Base-by-base conservation (phyloP, 2,888 invertebrate species). In the Drosophila kanekoi region DNA sequence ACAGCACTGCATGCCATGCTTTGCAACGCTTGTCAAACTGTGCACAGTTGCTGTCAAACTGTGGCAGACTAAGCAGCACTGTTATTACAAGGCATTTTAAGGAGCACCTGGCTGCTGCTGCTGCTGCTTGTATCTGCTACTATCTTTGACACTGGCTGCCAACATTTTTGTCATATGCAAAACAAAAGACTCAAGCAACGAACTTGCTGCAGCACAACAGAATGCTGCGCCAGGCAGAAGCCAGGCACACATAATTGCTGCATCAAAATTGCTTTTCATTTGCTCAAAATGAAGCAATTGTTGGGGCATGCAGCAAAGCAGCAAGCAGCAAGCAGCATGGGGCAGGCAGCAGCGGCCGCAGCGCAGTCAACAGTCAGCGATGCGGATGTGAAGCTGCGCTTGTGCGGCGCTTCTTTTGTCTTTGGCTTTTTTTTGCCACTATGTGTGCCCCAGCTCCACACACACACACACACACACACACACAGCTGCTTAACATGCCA, bases 251-350 rank as follows among this genome's bases (percentile, higher is more conserved):
- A 75, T 81, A 83, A 87, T 87, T 87, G 77, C 66, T 70, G 71
- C 80, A 82, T 77, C 77, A 70, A 82, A 83, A 85, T 85, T 87
- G 74, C 88, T 79, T 85, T 85, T 81, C 79, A 87, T 87, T 87
- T 79, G 87, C 78, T 80, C 69, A 72, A 87, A 85, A 85, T 85
- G 69, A 85, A 87, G 84, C 78, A 87, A 85, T 85, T 85, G 77
- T 87, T 83, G 73, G 40, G 16, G 63, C 51, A 52, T 38, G 58
- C 23, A 44, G 57, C 43, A 40, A 38, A 38, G 38, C 49, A 33
- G 51, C 52, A 23, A 38, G 38, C 49, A 33, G 51, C 52, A 23
- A 20, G 65, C 41, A 33, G 51, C 44, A 28, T 56, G 18, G 41
- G 11, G 56, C 45, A 52, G 28, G 53, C 16, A 35, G 48, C 56